A percentile compares a stretch with the other conserved stretches of the same genome.
Conservation (phyloP, 2,888 invertebrate species). For the Hirtodrosophila confusa region DNA sequence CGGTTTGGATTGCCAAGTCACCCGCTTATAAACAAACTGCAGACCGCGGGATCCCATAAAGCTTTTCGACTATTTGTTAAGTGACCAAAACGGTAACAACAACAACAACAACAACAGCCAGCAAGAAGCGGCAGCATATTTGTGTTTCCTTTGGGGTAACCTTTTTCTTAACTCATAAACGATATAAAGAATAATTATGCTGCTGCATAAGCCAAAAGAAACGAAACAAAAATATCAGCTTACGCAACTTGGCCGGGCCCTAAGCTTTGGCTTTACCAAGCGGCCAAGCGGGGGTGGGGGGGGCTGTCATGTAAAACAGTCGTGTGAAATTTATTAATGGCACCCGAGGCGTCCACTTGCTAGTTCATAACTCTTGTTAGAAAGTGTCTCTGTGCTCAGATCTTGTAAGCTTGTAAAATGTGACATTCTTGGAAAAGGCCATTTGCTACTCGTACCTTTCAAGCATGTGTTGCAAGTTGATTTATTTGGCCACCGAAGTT, state of each 20-base stretch:
- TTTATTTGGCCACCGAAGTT: conserved; percentile 53
- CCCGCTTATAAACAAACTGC: conserved; percentile 74
- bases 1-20: conserved; percentile 78
- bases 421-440: conserved; percentile 60
- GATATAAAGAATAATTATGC: conserved; percentile 76
- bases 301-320: conserved; percentile 70
- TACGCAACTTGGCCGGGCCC: conserved; percentile 59
- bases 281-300: conserved; percentile 37
- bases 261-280: conserved; percentile 15
- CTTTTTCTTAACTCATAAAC: conserved; percentile 58
- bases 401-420: conserved; percentile 39
- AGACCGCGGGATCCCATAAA: conserved; percentile 62
- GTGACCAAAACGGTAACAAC: conserved; percentile 75
- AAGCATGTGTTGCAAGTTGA: conserved; percentile 40
- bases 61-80: conserved; percentile 74
- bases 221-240: conserved; percentile 58
- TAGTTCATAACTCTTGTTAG: conserved; percentile 59
- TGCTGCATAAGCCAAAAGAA: conserved; percentile 53
- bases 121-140: conserved; percentile 41
- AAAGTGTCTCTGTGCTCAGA: conserved; percentile 37
- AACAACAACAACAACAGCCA: conserved; percentile 42
- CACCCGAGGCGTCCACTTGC: conserved; percentile 37
- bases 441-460: conserved; percentile 24
- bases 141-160: conserved; percentile 24
- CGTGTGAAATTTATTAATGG: conserved; percentile 75